These are phyloP conservation scores for Lamellibrachia satsuma DNA, from an alignment of 2,888 invertebrate species.

Conservation along the genomic window DNA sequence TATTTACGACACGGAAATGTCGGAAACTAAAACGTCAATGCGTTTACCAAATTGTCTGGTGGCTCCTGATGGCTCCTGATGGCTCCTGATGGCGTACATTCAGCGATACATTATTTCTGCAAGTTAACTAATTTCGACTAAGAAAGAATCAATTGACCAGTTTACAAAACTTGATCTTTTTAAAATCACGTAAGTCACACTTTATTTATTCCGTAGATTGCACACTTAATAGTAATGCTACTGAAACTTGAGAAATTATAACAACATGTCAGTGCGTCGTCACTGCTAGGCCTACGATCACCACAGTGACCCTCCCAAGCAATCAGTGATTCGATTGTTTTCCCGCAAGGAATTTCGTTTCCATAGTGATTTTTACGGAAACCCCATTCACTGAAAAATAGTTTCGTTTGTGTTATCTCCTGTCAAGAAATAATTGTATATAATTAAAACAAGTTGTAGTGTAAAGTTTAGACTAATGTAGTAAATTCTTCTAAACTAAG, in stretches of 20 bases:
- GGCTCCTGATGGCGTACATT: neutral
- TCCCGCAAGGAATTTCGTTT: neutral
- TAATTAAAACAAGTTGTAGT: too few relatives aligned
- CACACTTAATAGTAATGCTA: neutral
- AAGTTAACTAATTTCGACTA: neutral
- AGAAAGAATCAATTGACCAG: neutral
- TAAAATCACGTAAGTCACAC: neutral
- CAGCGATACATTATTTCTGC: neutral
- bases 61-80: neutral
- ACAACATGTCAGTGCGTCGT: neutral
- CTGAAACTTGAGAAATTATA: neutral
- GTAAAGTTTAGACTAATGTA: too few relatives aligned
- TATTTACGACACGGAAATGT: neutral
- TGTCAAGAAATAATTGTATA: too few relatives aligned
- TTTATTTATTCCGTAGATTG: neutral
- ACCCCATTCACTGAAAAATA: too few relatives aligned
- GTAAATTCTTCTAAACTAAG: too few relatives aligned
- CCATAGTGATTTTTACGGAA: neutral
- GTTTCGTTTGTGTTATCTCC: too few relatives aligned
- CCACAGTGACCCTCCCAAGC: neutral
- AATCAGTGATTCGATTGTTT: neutral
- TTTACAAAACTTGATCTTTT: neutral
- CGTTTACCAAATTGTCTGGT: neutral
- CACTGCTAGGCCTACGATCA: neutral
- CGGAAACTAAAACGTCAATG: neutral